phyloP scores from a whole-genome alignment of 2,113 vertebrate genomes.

The Lucifuga dentata region DNA sequence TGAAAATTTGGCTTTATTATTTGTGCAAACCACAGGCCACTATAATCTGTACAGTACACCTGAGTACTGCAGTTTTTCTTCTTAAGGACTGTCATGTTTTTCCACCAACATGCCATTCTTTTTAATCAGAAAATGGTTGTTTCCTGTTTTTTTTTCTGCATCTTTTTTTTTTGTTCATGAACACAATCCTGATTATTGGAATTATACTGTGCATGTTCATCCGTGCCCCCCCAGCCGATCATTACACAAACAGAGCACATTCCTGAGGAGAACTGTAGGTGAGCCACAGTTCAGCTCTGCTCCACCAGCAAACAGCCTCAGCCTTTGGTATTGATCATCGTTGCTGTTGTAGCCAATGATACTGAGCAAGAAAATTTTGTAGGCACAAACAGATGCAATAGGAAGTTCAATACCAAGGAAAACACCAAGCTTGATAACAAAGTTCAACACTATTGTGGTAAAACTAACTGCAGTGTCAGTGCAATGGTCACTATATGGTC shows the following conservation, averaged over 20 bases:
- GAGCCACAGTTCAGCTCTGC: slow-evolving; percentile 34
- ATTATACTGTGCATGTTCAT: slow-evolving; percentile 11
- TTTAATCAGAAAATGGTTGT: background rate
- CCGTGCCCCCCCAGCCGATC: slow-evolving; percentile 43
- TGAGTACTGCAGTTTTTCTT: too few species aligned
- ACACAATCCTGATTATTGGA: slow-evolving; percentile 31
- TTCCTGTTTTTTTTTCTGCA: slow-evolving; percentile 28
- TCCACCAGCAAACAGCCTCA: slow-evolving; percentile 16
- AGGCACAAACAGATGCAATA: too few species aligned
- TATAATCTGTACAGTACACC: too few species aligned
- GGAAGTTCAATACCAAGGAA: too few species aligned
- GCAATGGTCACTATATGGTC: too few species aligned
- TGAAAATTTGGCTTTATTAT: too few species aligned
- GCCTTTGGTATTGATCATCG: background rate
- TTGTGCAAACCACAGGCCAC: too few species aligned
- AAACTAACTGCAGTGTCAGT: too few species aligned
- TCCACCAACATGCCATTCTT: slow-evolving; percentile 3
- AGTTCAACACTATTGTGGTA: too few species aligned
- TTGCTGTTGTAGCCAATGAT: too few species aligned
- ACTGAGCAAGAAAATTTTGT: too few species aligned
- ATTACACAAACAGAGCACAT: slow-evolving; percentile 44
- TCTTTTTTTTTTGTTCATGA: slow-evolving; percentile 20
- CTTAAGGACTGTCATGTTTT: background rate
- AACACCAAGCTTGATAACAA: too few species aligned
- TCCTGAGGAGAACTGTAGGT: slow-evolving; percentile 43